phyloP scores from a whole-genome alignment of 2,888 invertebrate genomes.

The Galeopsomyia nigrocyanea region DNA sequence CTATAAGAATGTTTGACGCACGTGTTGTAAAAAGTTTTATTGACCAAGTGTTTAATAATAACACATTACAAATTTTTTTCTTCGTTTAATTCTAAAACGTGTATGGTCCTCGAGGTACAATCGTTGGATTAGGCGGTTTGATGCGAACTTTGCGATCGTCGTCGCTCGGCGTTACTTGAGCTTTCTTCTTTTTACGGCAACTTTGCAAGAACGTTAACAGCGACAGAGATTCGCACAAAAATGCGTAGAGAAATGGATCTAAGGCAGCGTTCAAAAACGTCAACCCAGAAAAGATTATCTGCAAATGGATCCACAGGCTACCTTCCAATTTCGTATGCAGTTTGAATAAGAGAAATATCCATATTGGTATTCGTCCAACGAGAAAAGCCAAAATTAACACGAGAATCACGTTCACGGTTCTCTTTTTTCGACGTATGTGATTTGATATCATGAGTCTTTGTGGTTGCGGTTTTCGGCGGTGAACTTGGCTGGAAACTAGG shows the following conservation, averaged over 20 bases:
- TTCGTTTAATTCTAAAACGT: slow-evolving; percentile 6
- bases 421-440: slow-evolving; percentile 68
- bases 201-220: slow-evolving; percentile 25
- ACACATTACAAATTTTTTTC: too few relatives aligned
- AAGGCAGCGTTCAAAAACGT: slow-evolving; percentile 71
- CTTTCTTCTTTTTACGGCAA: slow-evolving; percentile 8
- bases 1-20: too few relatives aligned
- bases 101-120: slow-evolving; percentile 39
- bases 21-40: too few relatives aligned
- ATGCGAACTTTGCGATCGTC: slow-evolving; percentile 8
- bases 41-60: too few relatives aligned
- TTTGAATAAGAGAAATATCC: slow-evolving; percentile 71
- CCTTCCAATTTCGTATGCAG: slow-evolving; percentile 61
- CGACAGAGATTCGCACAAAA: slow-evolving; percentile 71
- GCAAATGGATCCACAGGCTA: slow-evolving; percentile 68
- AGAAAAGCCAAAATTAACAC: slow-evolving; percentile 72
- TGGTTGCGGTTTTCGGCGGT: slow-evolving; percentile 5
- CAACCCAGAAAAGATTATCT: slow-evolving; percentile 71
- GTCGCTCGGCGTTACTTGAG: slow-evolving; percentile 1
- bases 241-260: slow-evolving; percentile 75
- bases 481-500: slow-evolving; percentile 19
- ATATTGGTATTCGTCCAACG: slow-evolving; percentile 71
- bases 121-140: slow-evolving; percentile 11
- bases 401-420: slow-evolving; percentile 73
- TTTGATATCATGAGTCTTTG: slow-evolving; percentile 37